Conservation (phyloP, 2,888 invertebrate genomes). For the Drosophila picticornis region DNA sequence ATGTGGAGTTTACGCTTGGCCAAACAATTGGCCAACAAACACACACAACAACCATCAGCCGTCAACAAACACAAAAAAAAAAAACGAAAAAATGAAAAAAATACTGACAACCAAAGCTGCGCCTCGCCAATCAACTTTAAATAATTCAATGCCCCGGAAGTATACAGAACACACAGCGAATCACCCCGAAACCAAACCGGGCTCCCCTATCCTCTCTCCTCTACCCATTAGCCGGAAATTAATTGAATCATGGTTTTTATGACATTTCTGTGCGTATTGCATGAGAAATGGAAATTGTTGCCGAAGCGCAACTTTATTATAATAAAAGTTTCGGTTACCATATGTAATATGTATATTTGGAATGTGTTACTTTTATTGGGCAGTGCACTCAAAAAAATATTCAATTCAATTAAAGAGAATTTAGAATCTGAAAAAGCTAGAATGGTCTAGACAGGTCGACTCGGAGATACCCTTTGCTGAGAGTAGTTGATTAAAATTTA, state of each 20-base stretch:
- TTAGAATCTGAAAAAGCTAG: too few relatives aligned
- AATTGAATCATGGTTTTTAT: constrained; percentile 49
- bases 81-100: neutral
- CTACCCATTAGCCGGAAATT: constrained; percentile 10
- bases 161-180: constrained; percentile 1
- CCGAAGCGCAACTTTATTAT: constrained; percentile 12
- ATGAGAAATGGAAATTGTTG: constrained; percentile 9
- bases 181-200: constrained; percentile 1
- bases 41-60: constrained; percentile 21
- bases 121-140: constrained; percentile 69
- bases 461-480: too few relatives aligned
- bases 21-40: constrained; percentile 49
- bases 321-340: constrained; percentile 5
- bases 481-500: too few relatives aligned
- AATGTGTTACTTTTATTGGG: neutral
- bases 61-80: neutral
- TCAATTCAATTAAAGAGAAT: neutral
- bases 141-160: constrained; percentile 66
- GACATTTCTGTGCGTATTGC: constrained; percentile 10
- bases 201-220: neutral
- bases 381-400: neutral
- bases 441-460: neutral
- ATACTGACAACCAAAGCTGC: constrained; percentile 30
- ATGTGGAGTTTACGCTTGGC: constrained; percentile 69
- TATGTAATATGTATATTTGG: neutral